Conservation (phyloP, 2,797 vertebrate genomes). For the Xenops minutus region DNA sequence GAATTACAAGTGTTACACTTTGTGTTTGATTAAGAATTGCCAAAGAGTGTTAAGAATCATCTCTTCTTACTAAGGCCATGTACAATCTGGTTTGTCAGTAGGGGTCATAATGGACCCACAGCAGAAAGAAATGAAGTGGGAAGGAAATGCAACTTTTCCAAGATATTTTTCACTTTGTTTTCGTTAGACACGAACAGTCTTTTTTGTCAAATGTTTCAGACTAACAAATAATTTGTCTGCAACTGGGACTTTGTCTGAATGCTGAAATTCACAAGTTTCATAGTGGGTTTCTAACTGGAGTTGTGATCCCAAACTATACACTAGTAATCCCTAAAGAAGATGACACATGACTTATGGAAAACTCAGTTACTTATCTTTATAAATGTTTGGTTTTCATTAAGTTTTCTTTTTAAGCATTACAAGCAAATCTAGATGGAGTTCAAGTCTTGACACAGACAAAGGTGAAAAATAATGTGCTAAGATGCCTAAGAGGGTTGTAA, state of each 20-base stretch:
- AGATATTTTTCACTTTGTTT: background rate
- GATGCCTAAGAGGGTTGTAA: background rate
- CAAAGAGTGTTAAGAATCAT: background rate
- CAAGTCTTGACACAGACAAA: background rate
- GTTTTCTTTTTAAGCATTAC: background rate
- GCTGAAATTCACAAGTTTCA: background rate
- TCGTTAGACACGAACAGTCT: background rate
- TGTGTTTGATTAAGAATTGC: background rate
- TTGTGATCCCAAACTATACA: background rate
- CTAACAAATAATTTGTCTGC: background rate
- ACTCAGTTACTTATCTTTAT: background rate
- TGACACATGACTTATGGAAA: background rate
- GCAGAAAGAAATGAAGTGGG: background rate
- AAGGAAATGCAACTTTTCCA: background rate
- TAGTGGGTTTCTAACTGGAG: background rate
- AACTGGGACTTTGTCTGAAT: background rate
- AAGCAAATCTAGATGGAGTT: background rate
- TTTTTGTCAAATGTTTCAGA: background rate
- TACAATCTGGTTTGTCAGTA: background rate
- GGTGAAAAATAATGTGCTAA: background rate
- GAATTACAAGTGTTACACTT: background rate
- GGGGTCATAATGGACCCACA: background rate
- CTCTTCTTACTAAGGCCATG: background rate
- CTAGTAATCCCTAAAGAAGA: background rate
- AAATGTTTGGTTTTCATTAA: background rate